Evolutionary conservation across 2,888 invertebrate species (phyloP).

Genomic region (Acronicta aceris): DNA sequence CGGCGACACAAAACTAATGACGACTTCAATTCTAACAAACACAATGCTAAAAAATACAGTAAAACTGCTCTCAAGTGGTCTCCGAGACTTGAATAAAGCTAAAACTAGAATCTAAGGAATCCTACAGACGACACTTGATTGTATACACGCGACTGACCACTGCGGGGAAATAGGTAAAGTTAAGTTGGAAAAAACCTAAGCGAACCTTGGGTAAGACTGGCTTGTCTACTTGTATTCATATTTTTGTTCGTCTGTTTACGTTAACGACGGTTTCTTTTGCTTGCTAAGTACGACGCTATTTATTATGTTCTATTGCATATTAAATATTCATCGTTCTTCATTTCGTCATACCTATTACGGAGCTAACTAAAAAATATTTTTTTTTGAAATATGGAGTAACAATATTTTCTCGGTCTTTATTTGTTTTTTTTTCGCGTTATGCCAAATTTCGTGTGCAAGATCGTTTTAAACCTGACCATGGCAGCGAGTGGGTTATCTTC

Average conservation of each 20-base stretch:
- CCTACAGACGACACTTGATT: conserved; percentile 66
- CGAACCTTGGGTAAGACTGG: conserved; percentile 29
- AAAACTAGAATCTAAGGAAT: conserved; percentile 62
- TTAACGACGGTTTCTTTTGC: conserved; percentile 13
- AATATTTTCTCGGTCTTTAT: background rate
- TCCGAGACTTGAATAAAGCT: conserved; percentile 62
- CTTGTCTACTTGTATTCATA: conserved; percentile 41
- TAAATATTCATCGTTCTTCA: conserved; percentile 11
- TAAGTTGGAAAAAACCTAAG: conserved; percentile 37
- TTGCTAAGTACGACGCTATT: conserved; percentile 1
- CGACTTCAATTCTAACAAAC: conserved; percentile 58
- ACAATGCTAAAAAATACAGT: conserved; percentile 53
- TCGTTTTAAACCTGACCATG: conserved; percentile 29
- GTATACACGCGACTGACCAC: conserved; percentile 66
- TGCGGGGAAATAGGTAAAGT: conserved; percentile 54
- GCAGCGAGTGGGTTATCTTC: conserved; percentile 39
- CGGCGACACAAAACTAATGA: conserved; percentile 58
- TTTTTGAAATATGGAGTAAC: background rate
- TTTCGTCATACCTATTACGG: background rate
- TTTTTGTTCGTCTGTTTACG: conserved; percentile 33
- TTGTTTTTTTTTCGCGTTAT: conserved; percentile 8
- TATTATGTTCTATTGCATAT: conserved; percentile 7
- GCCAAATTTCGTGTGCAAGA: conserved; percentile 6
- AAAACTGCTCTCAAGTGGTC: conserved; percentile 57
- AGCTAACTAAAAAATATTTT: background rate